Conservation (phyloP, 2,888 invertebrate genomes). For the Chymomyza procnemis region DNA sequence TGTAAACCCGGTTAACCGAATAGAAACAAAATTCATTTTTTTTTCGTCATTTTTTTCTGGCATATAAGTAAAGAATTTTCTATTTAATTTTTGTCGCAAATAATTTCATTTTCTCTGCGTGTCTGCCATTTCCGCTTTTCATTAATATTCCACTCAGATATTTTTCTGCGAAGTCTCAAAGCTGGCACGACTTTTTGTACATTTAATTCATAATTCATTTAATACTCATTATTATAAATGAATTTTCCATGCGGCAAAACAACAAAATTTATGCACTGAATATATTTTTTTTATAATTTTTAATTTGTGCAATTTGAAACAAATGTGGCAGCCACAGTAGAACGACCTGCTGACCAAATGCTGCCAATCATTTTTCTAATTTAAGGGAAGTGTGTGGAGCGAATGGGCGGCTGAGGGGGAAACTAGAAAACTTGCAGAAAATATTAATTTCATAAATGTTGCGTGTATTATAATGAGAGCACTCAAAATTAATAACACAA, state of each 20-base stretch:
- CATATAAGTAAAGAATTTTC: too few relatives aligned
- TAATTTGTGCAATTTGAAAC: conserved; percentile 2
- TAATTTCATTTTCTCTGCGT: too few relatives aligned
- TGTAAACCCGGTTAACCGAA: too few relatives aligned
- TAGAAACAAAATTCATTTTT: too few relatives aligned
- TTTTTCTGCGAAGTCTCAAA: neutral
- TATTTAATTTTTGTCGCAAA: too few relatives aligned
- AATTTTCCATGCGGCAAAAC: conserved; percentile 7
- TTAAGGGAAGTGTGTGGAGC: neutral
- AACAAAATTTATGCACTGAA: conserved; percentile 39
- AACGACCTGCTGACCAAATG: neutral
- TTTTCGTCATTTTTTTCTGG: too few relatives aligned
- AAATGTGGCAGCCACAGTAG: neutral
- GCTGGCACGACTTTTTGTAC: neutral
- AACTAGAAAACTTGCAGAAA: conserved; percentile 6
- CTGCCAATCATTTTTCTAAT: conserved; percentile 12
- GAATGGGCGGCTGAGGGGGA: neutral
- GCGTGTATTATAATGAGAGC: conserved; percentile 60
- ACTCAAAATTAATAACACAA: conserved; percentile 73
- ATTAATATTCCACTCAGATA: conserved; percentile 25
- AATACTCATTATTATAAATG: conserved; percentile 20
- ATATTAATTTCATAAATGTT: conserved; percentile 51
- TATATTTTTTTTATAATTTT: conserved; percentile 27
- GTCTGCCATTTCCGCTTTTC: neutral
- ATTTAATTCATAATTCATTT: conserved; percentile 2